Conservation (phyloP, 1,140 invertebrate species). For the Ctenoplectra terminalis region DNA sequence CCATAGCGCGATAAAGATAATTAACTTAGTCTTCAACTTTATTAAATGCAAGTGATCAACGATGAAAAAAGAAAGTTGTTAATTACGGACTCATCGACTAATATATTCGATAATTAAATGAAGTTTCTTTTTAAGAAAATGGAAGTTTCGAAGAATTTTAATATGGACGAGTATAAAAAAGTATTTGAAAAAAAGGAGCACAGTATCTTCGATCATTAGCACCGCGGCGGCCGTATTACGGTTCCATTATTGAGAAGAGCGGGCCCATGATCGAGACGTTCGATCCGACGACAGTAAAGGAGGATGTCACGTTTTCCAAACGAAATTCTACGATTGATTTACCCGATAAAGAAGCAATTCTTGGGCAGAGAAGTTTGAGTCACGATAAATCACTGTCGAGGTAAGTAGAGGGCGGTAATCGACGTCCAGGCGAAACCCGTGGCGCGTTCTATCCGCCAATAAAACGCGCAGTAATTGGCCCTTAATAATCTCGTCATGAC, state of each 20-base stretch:
- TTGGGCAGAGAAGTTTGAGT: slow-evolving; percentile 34
- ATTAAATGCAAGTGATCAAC: not conserved
- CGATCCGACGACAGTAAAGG: not conserved
- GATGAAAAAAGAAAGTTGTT: not conserved
- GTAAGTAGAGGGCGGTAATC: slow-evolving; percentile 78
- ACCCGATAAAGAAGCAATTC: slow-evolving; percentile 66
- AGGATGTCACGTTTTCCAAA: not conserved
- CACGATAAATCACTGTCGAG: slow-evolving; percentile 77
- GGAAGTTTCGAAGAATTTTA: not conserved
- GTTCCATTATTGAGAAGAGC: not conserved
- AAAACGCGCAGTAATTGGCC: slow-evolving; percentile 78
- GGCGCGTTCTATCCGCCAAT: slow-evolving; percentile 72
- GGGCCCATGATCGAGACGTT: not conserved
- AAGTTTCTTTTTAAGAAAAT: too few species aligned
- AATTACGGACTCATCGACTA: not conserved
- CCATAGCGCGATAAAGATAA: not conserved
- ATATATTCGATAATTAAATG: not conserved
- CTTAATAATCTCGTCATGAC: slow-evolving; percentile 82
- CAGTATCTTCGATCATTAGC: not conserved
- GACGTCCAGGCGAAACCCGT: slow-evolving; percentile 53
- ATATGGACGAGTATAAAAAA: not conserved
- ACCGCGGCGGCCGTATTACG: too few species aligned
- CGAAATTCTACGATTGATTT: slow-evolving; percentile 42
- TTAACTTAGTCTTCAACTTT: not conserved
- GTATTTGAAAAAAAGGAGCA: not conserved